Evolutionary conservation across 1,140 invertebrate species (phyloP), one percentile per base, ranked within the genome.

Genomic region (Amyelois transitella): DNA sequence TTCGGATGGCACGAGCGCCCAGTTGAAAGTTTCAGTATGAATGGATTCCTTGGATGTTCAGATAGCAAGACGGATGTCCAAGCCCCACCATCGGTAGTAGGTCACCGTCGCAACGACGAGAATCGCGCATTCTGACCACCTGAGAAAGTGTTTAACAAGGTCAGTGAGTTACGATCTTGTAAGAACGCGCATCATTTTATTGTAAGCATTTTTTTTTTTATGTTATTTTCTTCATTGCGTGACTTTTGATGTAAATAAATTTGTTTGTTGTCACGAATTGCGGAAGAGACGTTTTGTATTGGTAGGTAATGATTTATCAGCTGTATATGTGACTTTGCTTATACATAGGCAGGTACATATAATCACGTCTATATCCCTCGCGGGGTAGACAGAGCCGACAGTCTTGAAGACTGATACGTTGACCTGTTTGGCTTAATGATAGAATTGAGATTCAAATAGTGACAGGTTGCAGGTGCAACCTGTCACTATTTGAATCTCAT

Each of bases 31-130:
- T n/a, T 21, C 45, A 10, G 17, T 48, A 48, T 48, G 19, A 48
- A 48, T 48, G 45, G 20, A 48, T 17, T 48, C 45, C 20, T 48
- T 38, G 32, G 45, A 48, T 48, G 21, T 48, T 48, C n/a, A n/a
- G 45, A 21, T 38, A 21, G 45, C 14, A 38, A n/a, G 45, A 21
- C 19, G 45, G 45, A 48, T 21, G 18, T 48, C 20, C 19, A 21
- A 12, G 6, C 10, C 45, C 45, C 45, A 6, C 45, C 21, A 10
- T 48, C 0, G 12, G 1, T 22, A 48, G 45, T 48, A 48, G 45
- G 45, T 48, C 45, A 48, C 20, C 19, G 10, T 19, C 5, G 43
- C 44, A 12, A 38, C 17, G 12, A 38, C 32, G 5, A 38, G 25
- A 28, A 28, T 38, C 12, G 12, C n/a, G n/a, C n/a, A n/a, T n/a